Evolutionary conservation across 2,113 vertebrate species (phyloP), one percentile per base, ranked within the genome.

Genomic region (Psammodynastes pulverulentus): DNA sequence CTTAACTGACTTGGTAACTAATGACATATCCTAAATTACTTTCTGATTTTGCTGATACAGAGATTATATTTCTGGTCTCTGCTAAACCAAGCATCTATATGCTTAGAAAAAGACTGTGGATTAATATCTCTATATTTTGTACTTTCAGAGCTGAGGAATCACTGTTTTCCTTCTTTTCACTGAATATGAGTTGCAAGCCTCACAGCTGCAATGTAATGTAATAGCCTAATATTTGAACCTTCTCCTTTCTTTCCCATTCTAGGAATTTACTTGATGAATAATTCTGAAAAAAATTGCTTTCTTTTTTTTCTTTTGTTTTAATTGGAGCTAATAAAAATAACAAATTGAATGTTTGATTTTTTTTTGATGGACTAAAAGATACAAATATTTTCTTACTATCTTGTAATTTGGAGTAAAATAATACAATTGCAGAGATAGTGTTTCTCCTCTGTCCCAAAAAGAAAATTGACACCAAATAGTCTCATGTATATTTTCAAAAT

Each of bases 401-500:
- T 79, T 79, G 67, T 79, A 39, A 79, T 34, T 34, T 79, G 15
- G 15, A 39, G n/a, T 39, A 79, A 19, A 79, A 72, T 39, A 79
- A 34, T 79, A 79, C 15, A 72, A 13, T 34, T 17, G 62, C n/a
- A 19, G n/a, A 39, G 15, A 79, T 34, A 19, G 15, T 8, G 15
- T 39, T 79, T 34, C 15, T 19, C n/a, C 5, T 39, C 13, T 39
- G 5, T 17, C n/a, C 15, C 39, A 39, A 79, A 39, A 72, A 79
- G n/a, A 72, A 72, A 72, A 39, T 79, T 39, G 67, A 92, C 91
- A 92, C 91, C 0, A 0, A 24, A 84, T 94, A 93, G 93, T 93
- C 88, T 58, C 88, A 91, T 90, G 86, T 87, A 86, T 94, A 95
- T 54, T 51, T 89, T 54, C 90, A 92, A 46, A 91, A 8, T 90